Evolutionary conservation across 2,888 invertebrate genomes (phyloP).

Genomic region (Acleris laterana): DNA sequence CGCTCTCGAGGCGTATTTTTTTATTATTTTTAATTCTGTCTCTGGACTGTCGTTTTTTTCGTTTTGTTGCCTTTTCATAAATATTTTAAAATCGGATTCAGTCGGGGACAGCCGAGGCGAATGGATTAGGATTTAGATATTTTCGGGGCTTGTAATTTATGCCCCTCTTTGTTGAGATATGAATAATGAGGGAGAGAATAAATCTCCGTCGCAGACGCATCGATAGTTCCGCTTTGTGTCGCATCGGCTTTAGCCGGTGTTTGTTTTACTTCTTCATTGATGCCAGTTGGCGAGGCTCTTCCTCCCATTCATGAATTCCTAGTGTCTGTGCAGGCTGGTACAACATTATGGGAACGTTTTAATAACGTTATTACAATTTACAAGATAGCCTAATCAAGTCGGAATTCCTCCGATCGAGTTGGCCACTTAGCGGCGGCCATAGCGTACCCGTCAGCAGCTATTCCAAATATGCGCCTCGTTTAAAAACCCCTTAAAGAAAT

Average conservation of each 20-base stretch:
- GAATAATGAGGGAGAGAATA: conserved; percentile 76
- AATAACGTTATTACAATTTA: conserved; percentile 1
- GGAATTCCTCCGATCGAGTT: conserved; percentile 13
- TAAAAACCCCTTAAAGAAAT: conserved; percentile 82
- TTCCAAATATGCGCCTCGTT: conserved; percentile 77
- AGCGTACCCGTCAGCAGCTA: conserved; percentile 71
- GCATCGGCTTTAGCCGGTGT: conserved; percentile 20
- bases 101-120: conserved; percentile 79
- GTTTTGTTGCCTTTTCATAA: conserved; percentile 80
- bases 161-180: conserved; percentile 80
- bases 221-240: conserved; percentile 41
- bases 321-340: not conserved
- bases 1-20: conserved; percentile 72
- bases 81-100: conserved; percentile 84
- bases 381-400: not conserved
- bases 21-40: conserved; percentile 79
- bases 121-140: conserved; percentile 84
- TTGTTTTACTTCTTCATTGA: conserved; percentile 37
- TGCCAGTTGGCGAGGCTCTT: conserved; percentile 9
- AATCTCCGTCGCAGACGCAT: conserved; percentile 54
- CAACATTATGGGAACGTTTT: too few relatives aligned
- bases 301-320: conserved; percentile 26
- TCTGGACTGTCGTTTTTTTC: conserved; percentile 66
- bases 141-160: conserved; percentile 81
- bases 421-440: conserved; percentile 55